Evolutionary conservation across 2,797 vertebrate genomes (phyloP).

Genomic region (Rhinogobio ventralis): DNA sequence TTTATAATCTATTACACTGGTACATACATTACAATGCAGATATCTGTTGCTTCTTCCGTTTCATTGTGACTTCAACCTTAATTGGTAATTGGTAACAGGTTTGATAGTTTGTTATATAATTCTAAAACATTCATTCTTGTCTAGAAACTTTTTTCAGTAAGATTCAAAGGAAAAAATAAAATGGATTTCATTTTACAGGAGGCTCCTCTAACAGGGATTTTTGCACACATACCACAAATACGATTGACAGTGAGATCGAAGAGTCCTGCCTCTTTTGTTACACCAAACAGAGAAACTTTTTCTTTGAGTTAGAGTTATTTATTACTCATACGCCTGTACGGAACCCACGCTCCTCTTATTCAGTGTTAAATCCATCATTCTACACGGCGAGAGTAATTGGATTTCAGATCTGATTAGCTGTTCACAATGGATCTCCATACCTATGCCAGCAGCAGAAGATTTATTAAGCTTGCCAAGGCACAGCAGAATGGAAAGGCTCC

Average conservation of each 20-base stretch:
- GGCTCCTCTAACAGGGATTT: not conserved
- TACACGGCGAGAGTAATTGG: constrained; percentile 52
- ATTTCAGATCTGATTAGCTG: constrained; percentile 62
- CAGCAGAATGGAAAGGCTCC: constrained; percentile 35
- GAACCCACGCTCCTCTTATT: constrained; percentile 33
- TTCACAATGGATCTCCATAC: constrained; percentile 56
- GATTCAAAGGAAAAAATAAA: not conserved
- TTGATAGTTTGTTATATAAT: not conserved
- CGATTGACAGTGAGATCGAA: constrained; percentile 10
- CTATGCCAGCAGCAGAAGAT: constrained; percentile 49
- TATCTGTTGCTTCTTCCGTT: not conserved
- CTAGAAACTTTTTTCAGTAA: not conserved
- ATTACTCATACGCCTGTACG: not conserved
- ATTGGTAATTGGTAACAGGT: not conserved
- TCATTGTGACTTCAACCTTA: not conserved
- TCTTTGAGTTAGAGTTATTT: constrained; percentile 43
- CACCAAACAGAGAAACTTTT: constrained; percentile 40
- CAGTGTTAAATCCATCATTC: constrained; percentile 57
- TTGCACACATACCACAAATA: not conserved
- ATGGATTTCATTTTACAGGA: not conserved
- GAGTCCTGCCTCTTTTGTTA: constrained; percentile 9
- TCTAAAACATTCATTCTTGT: not conserved
- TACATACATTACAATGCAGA: not conserved
- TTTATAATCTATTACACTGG: not conserved
- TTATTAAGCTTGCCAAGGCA: constrained; percentile 50